These are phyloP conservation scores for Lytechinus pictus DNA, from an alignment of 35 echinoderm and acorn worm species.

Conservation along the genomic window DNA sequence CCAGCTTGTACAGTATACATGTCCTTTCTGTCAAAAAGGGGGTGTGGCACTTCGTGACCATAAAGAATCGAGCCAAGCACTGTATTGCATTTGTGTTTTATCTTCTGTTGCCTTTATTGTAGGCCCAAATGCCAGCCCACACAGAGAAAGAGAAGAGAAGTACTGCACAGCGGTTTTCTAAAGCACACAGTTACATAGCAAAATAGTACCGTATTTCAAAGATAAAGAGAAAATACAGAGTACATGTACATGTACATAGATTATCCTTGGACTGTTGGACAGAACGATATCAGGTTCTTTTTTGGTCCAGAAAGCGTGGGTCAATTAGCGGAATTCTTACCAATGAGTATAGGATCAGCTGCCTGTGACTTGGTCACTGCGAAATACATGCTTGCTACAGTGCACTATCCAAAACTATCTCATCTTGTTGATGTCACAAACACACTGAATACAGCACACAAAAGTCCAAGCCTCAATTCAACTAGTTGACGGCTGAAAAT, in stretches of 20 bases:
- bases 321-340: slow-evolving; percentile 2
- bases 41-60: not conserved
- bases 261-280: too few species aligned
- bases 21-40: not conserved
- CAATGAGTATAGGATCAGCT: not conserved
- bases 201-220: not conserved
- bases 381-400: slow-evolving; percentile 34
- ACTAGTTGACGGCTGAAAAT: not conserved
- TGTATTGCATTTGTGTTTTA: too few species aligned
- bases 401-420: not conserved
- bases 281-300: too few species aligned
- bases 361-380: slow-evolving; percentile 44
- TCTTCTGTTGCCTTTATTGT: too few species aligned
- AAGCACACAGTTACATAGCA: not conserved
- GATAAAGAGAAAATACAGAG: not conserved
- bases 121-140: too few species aligned
- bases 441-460: not conserved
- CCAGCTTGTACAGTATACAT: not conserved
- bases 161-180: not conserved
- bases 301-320: not conserved
- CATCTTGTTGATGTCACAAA: not conserved
- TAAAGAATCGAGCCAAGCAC: too few species aligned
- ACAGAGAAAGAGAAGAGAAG: not conserved
- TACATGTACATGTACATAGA: too few species aligned
- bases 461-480: not conserved